Evolutionary conservation across 1,140 invertebrate species (phyloP), one percentile per base, ranked within the genome.

Genomic region (Drosophila trapezifrons): DNA sequence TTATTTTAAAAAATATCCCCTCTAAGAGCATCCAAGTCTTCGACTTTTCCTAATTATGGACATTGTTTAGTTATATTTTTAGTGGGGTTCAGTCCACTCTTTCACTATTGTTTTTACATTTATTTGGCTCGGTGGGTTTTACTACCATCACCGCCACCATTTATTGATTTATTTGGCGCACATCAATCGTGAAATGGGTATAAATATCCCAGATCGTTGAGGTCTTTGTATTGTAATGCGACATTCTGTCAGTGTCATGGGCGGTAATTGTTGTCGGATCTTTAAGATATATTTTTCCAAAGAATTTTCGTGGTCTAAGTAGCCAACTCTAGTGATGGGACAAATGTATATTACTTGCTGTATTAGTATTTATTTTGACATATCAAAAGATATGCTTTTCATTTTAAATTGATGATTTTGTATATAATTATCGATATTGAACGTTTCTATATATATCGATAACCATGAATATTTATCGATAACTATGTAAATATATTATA

Each of bases 241-340:
- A 56, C 67, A 70, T 87, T 87, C 79, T 87, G 76, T 74, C 79
- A 73, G 45, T 83, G 83, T 87, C 83, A 87, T 87, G 83, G 51
- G 47, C 40, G 27, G 72, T 87, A 87, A 87, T 87, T 87, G 76
- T 80, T 82, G 62, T 66, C 80, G 35, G 3, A 79, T 70, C 64
- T 18, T 6, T 38, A 3, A 51, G 29, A 27, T 52, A 52, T 13
- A 18, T 42, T 40, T 45, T 58, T n/a, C 46, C 25, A 65, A 25
- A 32, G 60, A 52, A 35, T 52, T 15, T 66, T 13, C 7, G 15
- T 12, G 10, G 8, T 25, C 18, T 40, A 56, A 70, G 67, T 69
- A 69, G 66, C 63, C 4, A n/a, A 20, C n/a, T 15, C 15, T 63
- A 32, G 47, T 6, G 3, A 32, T 13, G n/a, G 25, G n/a, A 32